Conservation (phyloP, 2,113 vertebrate genomes). For the Pitta sordida region DNA sequence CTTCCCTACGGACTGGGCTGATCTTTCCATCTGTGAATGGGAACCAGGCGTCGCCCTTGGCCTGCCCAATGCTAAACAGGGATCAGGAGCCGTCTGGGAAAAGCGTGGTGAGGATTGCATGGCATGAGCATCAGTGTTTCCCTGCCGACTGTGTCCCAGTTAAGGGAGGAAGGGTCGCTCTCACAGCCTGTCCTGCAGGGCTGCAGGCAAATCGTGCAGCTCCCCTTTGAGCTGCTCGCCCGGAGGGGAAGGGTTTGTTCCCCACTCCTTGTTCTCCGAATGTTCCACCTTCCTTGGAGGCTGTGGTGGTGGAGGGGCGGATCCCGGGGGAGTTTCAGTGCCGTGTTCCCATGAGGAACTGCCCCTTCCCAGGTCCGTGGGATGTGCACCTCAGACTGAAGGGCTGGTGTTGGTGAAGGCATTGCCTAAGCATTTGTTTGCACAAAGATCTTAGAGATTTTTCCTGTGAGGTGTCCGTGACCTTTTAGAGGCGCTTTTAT, state of each 20-base stretch:
- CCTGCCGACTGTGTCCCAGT: not conserved
- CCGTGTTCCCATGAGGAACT: accelerated
- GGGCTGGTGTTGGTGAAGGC: not conserved
- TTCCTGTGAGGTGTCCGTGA: not conserved
- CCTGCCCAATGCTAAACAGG: not conserved
- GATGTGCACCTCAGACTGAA: not conserved
- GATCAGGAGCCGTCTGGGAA: not conserved
- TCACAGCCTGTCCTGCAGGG: not conserved
- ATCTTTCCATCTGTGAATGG: not conserved
- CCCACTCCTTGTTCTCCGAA: not conserved
- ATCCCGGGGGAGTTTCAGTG: not conserved
- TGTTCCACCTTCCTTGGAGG: not conserved
- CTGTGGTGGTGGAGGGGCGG: not conserved
- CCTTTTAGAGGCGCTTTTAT: not conserved
- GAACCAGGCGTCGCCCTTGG: not conserved
- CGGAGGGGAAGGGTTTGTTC: not conserved
- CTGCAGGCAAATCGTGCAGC: not conserved
- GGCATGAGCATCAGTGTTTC: not conserved
- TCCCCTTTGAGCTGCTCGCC: not conserved
- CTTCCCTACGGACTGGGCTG: not conserved
- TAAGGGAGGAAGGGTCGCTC: not conserved
- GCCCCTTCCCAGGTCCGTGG: accelerated
- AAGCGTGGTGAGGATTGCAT: not conserved
- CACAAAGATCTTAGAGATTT: not conserved
- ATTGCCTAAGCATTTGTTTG: not conserved